phyloP scores from a whole-genome alignment of 2,113 vertebrate genomes.

The Chiloscyllium plagiosum region DNA sequence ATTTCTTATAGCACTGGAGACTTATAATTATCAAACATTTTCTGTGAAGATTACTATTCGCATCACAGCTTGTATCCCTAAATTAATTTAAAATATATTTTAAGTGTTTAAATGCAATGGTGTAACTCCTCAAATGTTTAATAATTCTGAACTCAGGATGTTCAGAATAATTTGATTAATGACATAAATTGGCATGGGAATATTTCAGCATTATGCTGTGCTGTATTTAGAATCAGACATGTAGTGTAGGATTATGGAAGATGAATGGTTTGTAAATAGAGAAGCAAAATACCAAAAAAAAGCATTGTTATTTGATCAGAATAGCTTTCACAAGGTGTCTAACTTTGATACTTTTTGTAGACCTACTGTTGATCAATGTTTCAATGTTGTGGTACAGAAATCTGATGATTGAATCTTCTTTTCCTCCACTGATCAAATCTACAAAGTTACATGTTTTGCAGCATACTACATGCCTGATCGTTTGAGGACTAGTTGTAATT shows the following conservation, averaged over 20 bases:
- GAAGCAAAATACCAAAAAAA: not conserved
- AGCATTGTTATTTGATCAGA: slow-evolving; percentile 8
- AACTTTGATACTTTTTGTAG: not conserved
- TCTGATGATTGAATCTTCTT: not conserved
- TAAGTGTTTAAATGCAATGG: slow-evolving; percentile 6
- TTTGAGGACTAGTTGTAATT: not conserved
- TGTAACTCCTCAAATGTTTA: not conserved
- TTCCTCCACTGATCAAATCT: slow-evolving; percentile 19
- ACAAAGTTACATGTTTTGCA: not conserved
- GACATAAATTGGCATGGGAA: not conserved
- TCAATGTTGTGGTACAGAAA: not conserved
- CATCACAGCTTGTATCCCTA: slow-evolving; percentile 2
- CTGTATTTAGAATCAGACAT: not conserved
- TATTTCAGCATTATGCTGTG: not conserved
- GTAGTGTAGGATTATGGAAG: not conserved
- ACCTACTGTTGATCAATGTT: not conserved
- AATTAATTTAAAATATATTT: slow-evolving; percentile 20
- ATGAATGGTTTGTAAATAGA: not conserved
- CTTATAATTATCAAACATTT: not conserved
- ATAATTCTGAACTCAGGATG: not conserved
- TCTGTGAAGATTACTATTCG: not conserved
- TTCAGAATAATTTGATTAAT: slow-evolving; percentile 16
- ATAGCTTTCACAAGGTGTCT: not conserved
- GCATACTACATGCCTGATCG: not conserved
- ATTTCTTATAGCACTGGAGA: not conserved